Percentiles rank a stretch among this genome's conserved stretches.
Conservation (phyloP, 2,113 vertebrate genomes). For the Nycticryphes semicollaris region DNA sequence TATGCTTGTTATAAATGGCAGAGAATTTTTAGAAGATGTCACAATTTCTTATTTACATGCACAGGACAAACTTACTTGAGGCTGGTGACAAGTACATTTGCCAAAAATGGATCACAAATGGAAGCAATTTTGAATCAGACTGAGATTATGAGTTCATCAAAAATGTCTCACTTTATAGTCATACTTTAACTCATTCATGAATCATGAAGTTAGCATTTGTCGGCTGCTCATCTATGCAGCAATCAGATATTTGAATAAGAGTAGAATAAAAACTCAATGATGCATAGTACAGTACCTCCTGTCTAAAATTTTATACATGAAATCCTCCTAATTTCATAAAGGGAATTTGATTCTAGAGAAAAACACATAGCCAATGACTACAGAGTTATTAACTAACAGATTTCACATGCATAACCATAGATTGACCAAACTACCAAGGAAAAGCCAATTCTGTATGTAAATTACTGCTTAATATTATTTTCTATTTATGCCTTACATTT, state of each 20-base stretch:
- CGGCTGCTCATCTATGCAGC: not conserved
- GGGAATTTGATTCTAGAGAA: not conserved
- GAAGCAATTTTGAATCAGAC: not conserved
- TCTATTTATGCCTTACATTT: not conserved
- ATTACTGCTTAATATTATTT: not conserved
- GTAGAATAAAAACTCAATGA: not conserved
- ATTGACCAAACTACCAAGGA: rapidly evolving
- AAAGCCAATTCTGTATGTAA: not conserved
- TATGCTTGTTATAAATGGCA: not conserved
- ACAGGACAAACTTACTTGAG: not conserved
- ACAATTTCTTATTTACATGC: not conserved
- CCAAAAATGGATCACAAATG: not conserved
- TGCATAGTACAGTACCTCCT: not conserved
- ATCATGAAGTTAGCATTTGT: not conserved
- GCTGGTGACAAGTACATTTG: not conserved
- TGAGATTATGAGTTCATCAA: not conserved
- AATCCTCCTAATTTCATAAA: not conserved
- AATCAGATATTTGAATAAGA: not conserved
- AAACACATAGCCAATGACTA: not conserved
- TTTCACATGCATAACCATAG: not conserved
- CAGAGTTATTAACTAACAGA: not conserved
- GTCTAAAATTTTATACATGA: not conserved
- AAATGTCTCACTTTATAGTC: not conserved
- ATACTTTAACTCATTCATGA: not conserved
- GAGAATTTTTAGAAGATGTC: not conserved